phyloP scores from a whole-genome alignment of 2,888 invertebrate species.

The Acanthacorydalis orientalis region DNA sequence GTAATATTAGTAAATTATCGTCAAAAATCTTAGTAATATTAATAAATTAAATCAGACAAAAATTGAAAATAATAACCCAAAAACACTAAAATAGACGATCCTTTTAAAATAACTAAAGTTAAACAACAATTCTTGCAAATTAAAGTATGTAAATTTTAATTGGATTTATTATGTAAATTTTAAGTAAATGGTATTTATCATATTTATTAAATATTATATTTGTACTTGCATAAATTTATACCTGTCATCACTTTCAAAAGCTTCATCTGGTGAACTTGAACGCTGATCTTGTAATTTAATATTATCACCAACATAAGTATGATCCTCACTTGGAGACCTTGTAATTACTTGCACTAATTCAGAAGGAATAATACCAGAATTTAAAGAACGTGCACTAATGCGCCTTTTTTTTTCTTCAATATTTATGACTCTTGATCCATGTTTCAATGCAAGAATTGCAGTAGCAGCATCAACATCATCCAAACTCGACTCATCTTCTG shows the following conservation, averaged over 20 bases:
- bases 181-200: too few species aligned
- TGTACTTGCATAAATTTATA: constrained; percentile 11
- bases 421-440: constrained; percentile 51
- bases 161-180: too few species aligned
- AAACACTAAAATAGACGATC: too few species aligned
- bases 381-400: constrained; percentile 13
- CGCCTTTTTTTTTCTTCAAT: constrained; percentile 19
- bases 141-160: too few species aligned
- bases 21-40: too few species aligned
- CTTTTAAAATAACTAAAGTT: too few species aligned
- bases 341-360: constrained; percentile 49
- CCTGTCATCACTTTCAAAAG: constrained; percentile 40
- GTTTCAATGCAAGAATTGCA: constrained; percentile 76
- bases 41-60: too few species aligned
- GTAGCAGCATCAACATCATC: constrained; percentile 73
- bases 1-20: too few species aligned
- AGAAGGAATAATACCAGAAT: constrained; percentile 18
- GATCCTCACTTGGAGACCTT: constrained; percentile 80
- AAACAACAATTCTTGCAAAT: too few species aligned
- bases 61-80: too few species aligned
- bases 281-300: constrained; percentile 24
- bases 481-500: constrained; percentile 31
- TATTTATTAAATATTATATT: not conserved
- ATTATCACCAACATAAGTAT: constrained; percentile 54
- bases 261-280: constrained; percentile 33